Base-by-base conservation (phyloP, 35 echinoderm and acorn worm genomes). In the Apostichopus californicus region DNA sequence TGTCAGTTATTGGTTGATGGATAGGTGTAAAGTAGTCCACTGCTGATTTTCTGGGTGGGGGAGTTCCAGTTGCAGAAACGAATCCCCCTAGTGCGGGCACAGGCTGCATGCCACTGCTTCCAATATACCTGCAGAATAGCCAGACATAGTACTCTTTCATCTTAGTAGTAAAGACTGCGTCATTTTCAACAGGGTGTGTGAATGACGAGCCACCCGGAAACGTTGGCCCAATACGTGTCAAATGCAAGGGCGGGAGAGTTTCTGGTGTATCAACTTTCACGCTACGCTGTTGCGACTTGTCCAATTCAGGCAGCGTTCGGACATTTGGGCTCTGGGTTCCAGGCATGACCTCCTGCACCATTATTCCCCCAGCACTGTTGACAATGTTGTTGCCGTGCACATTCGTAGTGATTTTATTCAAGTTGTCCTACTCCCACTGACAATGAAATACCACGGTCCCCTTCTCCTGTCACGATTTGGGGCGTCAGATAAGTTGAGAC, bases 401-500 rank as follows among this genome's bases (percentile, higher is more conserved):
- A 78, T 15, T 78, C 8, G 28, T 78, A 23, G 77, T 78, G 28
- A 15, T 78, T 78, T 78, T 34, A 34, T 78, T 78, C 77, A 78
- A 78, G 28, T 78, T 78, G 28, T 78, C 77, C 77, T 25, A 25
- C 24, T 25, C 24, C 24, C 57, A 59, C 57, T 59, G 6, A 59
- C 57, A 59, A 10, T 59, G 57, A 10, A 59, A 59, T 59, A 59
- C 57, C 57, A 59, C 24, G 57, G 57, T 59, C 10, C 10, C 57
- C 57, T 10, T 59, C 57, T 59, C 57, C 57, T 59, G 57, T 59
- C 57, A 96, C 79, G 9, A 96, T 90, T 25, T 95, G 56, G 86
- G 78, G 60, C 13, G 92, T 77, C 26, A 93, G 79, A 18, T 73
- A 72, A 5, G 80, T 91, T 8, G 95, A 96, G 15, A 82, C 18